Base-by-base conservation (phyloP, 2,888 invertebrate genomes). In the Margaritifera margaritifera region DNA sequence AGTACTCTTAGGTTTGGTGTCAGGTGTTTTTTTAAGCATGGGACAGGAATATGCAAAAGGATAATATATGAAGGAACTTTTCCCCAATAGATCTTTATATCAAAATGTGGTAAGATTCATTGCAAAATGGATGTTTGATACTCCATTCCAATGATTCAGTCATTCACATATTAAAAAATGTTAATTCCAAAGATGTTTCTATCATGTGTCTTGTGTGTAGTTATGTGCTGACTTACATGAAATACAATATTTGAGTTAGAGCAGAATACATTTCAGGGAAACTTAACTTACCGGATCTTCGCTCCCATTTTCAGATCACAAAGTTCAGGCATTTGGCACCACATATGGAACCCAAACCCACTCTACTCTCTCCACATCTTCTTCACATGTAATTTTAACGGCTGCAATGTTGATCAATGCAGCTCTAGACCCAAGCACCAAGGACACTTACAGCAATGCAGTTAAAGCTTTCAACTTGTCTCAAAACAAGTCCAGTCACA, bases 121-220 rank as follows among this genome's bases (percentile, higher is more conserved):
- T 77, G 20, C 20, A 52, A 18, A 69, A 77, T 58, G 3, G 22
- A 11, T 72, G 71, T n/a, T 60, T 77, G 8, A 20, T 65, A n/a
- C 52, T 74, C 8, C 74, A 74, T 66, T 62, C 72, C 1, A 72
- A 77, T 64, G 27, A 27, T 22, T 69, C 72, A 24, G 77, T 72
- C 0, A 72, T 77, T 15, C 54, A 74, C 27, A 69, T 77, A 24
- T 64, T 77, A 6, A 77, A 77, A 22, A 65, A 59, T 57, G 70
- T 68, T 66, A 63, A 69, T 15, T 68, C 60, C 22, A 69, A 69
- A 60, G 69, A 68, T 22, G 8, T 22, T 0, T 0, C 8, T 1
- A 50, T 77, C 6, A 77, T 77, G 74, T 6, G 8, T 8, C 42
- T 77, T 22, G 71, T 74, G 1, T 61, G 74, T 5, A n/a, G 72